Evolutionary conservation across 2,888 invertebrate genomes (phyloP).

Genomic region (Pseudococcus longispinus): DNA sequence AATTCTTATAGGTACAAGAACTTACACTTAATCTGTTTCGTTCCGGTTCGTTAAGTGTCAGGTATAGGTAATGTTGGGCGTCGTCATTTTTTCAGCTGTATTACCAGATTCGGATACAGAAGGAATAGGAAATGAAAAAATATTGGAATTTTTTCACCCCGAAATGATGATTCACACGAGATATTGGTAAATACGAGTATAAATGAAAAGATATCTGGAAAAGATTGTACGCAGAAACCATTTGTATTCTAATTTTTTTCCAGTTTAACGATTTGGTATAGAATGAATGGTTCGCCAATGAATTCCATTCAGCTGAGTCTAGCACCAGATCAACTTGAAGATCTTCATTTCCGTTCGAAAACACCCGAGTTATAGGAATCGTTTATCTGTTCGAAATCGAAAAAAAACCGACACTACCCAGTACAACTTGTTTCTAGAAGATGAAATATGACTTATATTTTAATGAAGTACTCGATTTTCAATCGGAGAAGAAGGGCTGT

Average conservation of each 20-base stretch:
- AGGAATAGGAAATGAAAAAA: not conserved
- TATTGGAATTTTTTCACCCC: not conserved
- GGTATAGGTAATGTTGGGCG: not conserved
- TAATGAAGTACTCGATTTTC: no score
- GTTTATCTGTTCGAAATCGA: not conserved
- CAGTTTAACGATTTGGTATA: not conserved
- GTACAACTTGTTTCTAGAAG: not conserved
- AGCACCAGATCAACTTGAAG: not conserved
- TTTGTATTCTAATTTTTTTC: not conserved
- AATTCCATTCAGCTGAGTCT: not conserved
- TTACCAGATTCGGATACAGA: not conserved
- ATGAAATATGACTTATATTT: no score
- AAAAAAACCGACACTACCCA: not conserved
- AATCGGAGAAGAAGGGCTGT: no score
- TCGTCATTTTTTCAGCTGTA: not conserved
- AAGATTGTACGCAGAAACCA: not conserved
- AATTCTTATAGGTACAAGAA: not conserved
- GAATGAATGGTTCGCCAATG: not conserved
- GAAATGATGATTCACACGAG: not conserved
- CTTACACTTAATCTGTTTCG: conserved; percentile 10
- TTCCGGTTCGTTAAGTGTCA: not conserved
- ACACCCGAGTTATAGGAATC: not conserved
- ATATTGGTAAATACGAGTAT: no score
- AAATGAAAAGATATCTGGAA: not conserved
- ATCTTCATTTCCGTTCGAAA: not conserved